phyloP scores from a whole-genome alignment of 2,113 vertebrate genomes.

The Mirounga angustirostris region DNA sequence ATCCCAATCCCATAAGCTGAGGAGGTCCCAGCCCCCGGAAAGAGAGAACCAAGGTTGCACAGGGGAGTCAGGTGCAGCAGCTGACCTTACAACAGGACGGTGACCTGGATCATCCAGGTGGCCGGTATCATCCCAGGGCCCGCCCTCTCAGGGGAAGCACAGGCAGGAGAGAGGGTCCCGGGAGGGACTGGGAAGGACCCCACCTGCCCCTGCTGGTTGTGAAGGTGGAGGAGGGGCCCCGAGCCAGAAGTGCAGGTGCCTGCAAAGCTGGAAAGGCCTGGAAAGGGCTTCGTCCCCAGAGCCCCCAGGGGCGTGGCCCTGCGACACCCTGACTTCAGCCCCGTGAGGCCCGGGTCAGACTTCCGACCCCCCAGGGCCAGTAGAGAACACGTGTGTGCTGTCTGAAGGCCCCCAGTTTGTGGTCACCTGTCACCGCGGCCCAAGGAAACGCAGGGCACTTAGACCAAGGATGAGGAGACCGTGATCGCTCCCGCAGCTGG shows the following conservation, averaged over 20 bases:
- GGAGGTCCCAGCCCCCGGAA: no score
- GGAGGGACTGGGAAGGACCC: not conserved
- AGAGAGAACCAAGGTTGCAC: not conserved
- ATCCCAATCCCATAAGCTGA: not conserved
- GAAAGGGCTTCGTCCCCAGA: not conserved
- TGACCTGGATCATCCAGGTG: accelerated
- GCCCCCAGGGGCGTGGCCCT: not conserved
- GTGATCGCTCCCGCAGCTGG: accelerated
- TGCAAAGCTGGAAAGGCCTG: not conserved
- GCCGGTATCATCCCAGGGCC: not conserved
- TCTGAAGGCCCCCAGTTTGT: accelerated
- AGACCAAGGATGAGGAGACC: accelerated
- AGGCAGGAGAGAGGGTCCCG: not conserved
- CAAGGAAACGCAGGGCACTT: accelerated
- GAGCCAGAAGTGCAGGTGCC: accelerated
- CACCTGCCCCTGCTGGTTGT: accelerated
- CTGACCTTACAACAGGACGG: accelerated
- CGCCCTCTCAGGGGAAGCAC: accelerated
- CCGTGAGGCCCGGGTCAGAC: accelerated
- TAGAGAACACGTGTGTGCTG: no score
- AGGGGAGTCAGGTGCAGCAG: not conserved
- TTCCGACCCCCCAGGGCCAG: not conserved
- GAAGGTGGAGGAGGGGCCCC: accelerated
- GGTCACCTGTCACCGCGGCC: accelerated
- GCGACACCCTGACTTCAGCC: not conserved